Evolutionary conservation across 2,113 vertebrate genomes (phyloP).

Genomic region (Ahaetulla prasina): DNA sequence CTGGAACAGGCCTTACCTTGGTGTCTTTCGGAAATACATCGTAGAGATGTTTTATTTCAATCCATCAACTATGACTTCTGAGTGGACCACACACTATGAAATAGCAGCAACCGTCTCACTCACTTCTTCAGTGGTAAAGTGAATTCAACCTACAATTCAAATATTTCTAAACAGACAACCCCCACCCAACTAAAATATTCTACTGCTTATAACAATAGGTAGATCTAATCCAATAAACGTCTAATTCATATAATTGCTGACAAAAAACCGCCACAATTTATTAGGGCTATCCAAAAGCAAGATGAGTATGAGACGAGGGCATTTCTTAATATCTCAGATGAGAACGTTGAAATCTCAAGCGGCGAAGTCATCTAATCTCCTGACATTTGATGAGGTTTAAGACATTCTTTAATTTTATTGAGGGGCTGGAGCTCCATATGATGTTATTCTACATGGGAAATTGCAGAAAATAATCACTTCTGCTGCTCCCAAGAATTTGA

Average conservation of each 20-base stretch:
- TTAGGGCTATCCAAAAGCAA: background rate
- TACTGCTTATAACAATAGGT: background rate
- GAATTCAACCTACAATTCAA: background rate
- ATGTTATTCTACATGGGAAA: background rate
- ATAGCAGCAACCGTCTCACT: conserved; percentile 87
- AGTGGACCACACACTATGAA: conserved; percentile 97
- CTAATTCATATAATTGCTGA: background rate
- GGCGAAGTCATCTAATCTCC: background rate
- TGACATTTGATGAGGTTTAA: background rate
- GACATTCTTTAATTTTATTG: background rate
- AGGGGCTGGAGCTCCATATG: fast-evolving
- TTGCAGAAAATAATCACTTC: background rate
- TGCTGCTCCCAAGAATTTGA: background rate
- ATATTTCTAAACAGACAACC: background rate
- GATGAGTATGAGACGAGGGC: background rate
- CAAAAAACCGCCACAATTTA: background rate
- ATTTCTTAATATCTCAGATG: background rate
- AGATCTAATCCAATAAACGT: background rate
- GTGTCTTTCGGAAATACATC: conserved; percentile 90
- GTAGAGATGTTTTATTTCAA: conserved; percentile 97
- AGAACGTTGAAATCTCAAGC: background rate
- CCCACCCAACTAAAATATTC: background rate
- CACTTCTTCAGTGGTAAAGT: conserved; percentile 87
- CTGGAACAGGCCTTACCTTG: conserved; percentile 88
- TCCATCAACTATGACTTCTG: conserved; percentile 82